Conservation (phyloP, 2,113 vertebrate species). For the Caranx melampygus region DNA sequence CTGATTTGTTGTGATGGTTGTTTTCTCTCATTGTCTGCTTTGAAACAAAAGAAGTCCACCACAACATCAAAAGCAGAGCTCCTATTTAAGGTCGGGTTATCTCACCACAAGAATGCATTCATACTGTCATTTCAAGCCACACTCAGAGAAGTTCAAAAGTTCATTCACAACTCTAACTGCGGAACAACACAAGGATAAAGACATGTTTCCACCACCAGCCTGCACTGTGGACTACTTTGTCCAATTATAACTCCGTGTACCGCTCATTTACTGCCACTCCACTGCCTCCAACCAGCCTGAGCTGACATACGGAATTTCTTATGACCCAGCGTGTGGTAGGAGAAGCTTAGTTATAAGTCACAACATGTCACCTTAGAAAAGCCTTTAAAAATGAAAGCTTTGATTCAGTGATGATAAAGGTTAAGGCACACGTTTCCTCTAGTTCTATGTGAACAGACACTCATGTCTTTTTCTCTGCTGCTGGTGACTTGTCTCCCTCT, state of each 20-base stretch:
- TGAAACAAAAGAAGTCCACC: not conserved
- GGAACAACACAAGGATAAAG: not conserved
- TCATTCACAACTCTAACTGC: slow-evolving; percentile 18
- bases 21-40: not conserved
- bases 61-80: not conserved
- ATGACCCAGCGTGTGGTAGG: slow-evolving; percentile 17
- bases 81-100: not conserved
- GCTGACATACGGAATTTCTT: slow-evolving; percentile 45
- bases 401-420: slow-evolving; percentile 17
- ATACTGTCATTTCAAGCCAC: slow-evolving; percentile 13
- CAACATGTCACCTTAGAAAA: not conserved
- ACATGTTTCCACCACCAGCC: slow-evolving; percentile 19
- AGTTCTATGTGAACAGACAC: slow-evolving; percentile 28
- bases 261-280: slow-evolving; percentile 40
- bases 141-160: slow-evolving; percentile 57
- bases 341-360: slow-evolving; percentile 1
- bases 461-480: slow-evolving; percentile 14
- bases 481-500: slow-evolving; percentile 35
- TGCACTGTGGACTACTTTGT: slow-evolving; percentile 21
- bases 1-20: slow-evolving; percentile 1
- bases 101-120: slow-evolving; percentile 4
- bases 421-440: slow-evolving; percentile 19
- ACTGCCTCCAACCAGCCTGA: slow-evolving; percentile 31
- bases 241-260: slow-evolving; percentile 60
- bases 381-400: slow-evolving; percentile 1